Percentiles rank a stretch among this genome's conserved stretches.
These are phyloP conservation scores for Micromussa lordhowensis DNA, from an alignment of 92 coral and sea anemone genomes.

Conservation along the genomic window DNA sequence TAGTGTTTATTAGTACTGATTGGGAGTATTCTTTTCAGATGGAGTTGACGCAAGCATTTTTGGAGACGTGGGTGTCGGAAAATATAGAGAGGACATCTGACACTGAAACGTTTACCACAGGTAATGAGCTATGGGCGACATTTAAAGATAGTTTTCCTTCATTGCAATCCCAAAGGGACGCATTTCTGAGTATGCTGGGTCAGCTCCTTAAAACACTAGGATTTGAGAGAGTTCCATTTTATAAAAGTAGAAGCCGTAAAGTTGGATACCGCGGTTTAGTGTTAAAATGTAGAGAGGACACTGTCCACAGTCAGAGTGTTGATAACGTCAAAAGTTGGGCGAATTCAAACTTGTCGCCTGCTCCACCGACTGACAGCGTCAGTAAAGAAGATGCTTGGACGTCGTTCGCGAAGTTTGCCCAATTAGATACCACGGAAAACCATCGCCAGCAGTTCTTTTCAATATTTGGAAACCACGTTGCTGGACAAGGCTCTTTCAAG, in stretches of 20 bases:
- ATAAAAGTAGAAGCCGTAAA: background rate
- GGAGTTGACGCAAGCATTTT: too few relatives aligned
- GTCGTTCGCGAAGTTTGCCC: background rate
- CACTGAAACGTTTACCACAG: too few relatives aligned
- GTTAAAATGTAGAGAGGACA: background rate
- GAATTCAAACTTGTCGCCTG: background rate
- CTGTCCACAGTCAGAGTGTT: background rate
- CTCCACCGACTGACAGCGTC: background rate
- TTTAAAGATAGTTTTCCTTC: background rate
- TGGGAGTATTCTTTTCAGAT: too few relatives aligned
- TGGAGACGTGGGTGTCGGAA: too few relatives aligned
- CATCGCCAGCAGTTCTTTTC: constrained; percentile 3
- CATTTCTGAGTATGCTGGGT: constrained; percentile 7
- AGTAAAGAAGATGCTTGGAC: constrained; percentile 1
- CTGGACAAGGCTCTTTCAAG: constrained; percentile 9
- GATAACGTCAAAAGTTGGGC: constrained; percentile 16
- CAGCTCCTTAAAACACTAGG: background rate
- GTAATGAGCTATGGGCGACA: constrained; percentile 2
- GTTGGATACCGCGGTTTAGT: constrained; percentile 1
- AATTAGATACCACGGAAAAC: background rate
- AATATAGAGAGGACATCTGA: too few relatives aligned
- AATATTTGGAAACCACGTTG: constrained; percentile 14
- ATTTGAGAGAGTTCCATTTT: background rate
- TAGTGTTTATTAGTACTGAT: too few relatives aligned
- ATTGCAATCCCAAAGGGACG: background rate